Evolutionary conservation across 2,888 invertebrate species (phyloP).

Genomic region (Clepsis dumicolana): DNA sequence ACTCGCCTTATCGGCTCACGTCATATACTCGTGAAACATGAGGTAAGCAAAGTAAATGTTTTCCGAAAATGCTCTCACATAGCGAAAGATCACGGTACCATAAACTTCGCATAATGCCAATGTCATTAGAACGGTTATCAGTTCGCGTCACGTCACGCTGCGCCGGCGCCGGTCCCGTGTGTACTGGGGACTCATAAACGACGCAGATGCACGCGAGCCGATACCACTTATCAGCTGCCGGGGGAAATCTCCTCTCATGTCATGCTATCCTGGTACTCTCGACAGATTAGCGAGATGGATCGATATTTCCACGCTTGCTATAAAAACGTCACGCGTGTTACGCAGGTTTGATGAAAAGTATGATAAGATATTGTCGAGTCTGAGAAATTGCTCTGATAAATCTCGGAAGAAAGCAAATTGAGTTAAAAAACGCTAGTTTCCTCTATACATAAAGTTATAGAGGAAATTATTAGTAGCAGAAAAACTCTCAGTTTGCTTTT

Average conservation of each 20-base stretch:
- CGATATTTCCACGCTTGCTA: constrained; percentile 19
- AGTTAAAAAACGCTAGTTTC: not conserved
- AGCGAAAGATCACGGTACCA: constrained; percentile 14
- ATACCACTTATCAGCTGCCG: constrained; percentile 25
- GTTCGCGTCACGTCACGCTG: constrained; percentile 38
- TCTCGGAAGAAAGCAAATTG: not conserved
- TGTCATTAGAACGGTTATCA: constrained; percentile 36
- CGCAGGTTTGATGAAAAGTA: constrained; percentile 1
- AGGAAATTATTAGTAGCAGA: too few relatives aligned
- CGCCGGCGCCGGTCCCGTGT: constrained; percentile 24
- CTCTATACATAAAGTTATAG: too few relatives aligned
- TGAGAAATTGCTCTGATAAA: not conserved
- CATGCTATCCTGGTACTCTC: constrained; percentile 26
- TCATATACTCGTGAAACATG: not conserved
- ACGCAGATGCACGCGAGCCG: constrained; percentile 18
- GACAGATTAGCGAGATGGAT: constrained; percentile 33
- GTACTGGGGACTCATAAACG: constrained; percentile 5
- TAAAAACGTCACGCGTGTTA: constrained; percentile 14
- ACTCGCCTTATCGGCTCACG: not conserved
- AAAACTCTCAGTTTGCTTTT: too few relatives aligned
- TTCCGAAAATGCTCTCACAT: not conserved
- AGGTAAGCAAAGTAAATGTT: not conserved
- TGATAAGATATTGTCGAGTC: not conserved
- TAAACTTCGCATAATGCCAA: constrained; percentile 29
- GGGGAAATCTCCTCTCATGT: constrained; percentile 21